phyloP scores from a whole-genome alignment of 1,140 invertebrate species.

The Solenopsis invicta region DNA sequence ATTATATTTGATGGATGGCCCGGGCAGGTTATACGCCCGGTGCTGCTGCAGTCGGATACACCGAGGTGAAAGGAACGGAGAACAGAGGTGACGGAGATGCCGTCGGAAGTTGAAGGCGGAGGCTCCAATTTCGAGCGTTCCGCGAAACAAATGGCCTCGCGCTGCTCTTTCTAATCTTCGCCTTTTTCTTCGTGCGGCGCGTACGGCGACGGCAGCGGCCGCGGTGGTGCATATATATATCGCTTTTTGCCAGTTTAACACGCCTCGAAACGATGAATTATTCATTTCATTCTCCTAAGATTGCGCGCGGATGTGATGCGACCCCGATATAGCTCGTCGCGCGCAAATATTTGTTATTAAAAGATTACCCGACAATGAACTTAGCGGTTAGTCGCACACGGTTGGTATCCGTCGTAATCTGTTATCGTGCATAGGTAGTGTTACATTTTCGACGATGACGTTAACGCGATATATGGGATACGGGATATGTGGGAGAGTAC shows the following conservation, averaged over 20 bases:
- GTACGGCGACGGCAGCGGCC: neutral
- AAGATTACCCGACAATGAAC: constrained; percentile 66
- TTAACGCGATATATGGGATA: neutral
- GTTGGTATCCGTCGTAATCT: neutral
- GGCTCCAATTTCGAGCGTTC: constrained; percentile 76
- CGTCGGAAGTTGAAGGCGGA: constrained; percentile 39
- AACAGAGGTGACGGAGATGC: constrained; percentile 44
- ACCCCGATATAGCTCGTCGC: neutral
- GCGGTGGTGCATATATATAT: neutral
- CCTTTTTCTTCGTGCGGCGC: constrained; percentile 40
- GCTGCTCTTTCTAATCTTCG: constrained; percentile 44
- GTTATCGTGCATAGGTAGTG: neutral
- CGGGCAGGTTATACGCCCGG: constrained; percentile 35
- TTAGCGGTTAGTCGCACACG: constrained; percentile 52
- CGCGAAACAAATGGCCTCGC: constrained; percentile 79
- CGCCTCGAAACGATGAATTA: constrained; percentile 81
- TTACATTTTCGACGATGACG: neutral
- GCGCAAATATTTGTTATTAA: constrained; percentile 63
- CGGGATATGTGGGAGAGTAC: neutral
- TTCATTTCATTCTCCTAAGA: constrained; percentile 83
- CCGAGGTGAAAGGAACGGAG: constrained; percentile 9
- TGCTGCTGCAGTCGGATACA: constrained; percentile 45
- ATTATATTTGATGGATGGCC: constrained; percentile 69
- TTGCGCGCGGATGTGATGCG: constrained; percentile 60
- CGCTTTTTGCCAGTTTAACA: constrained; percentile 68